phyloP scores from a whole-genome alignment of 2,888 invertebrate genomes.

The Vesta saturnalis region DNA sequence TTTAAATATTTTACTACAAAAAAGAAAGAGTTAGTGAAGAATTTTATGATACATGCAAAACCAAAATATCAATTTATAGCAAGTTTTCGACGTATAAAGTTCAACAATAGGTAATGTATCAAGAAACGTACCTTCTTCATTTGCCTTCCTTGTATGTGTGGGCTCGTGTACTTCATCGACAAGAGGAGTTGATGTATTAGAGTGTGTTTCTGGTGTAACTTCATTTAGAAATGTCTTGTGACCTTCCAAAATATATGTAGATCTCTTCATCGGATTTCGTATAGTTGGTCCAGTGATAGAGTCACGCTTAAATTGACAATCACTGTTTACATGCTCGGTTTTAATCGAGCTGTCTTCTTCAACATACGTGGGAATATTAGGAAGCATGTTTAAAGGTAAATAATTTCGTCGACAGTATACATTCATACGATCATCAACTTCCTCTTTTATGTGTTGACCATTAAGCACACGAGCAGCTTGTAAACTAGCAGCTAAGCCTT shows the following conservation, averaged over 20 bases:
- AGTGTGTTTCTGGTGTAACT: conserved; percentile 73
- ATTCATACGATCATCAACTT: conserved; percentile 45
- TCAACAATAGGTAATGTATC: background rate
- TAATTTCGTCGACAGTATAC: conserved; percentile 52
- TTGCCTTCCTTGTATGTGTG: conserved; percentile 60
- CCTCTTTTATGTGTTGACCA: conserved; percentile 58
- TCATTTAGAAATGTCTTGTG: conserved; percentile 31
- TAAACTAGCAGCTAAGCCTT: conserved; percentile 84
- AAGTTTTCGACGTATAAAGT: background rate
- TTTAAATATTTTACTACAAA: background rate
- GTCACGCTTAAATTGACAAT: conserved; percentile 62
- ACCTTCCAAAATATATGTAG: conserved; percentile 36
- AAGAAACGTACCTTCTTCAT: conserved; percentile 63
- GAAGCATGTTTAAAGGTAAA: conserved; percentile 41
- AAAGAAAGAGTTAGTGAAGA: conserved; percentile 7
- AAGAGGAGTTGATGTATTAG: conserved; percentile 72
- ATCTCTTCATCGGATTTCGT: conserved; percentile 61
- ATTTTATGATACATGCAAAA: conserved; percentile 10
- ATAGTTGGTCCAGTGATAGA: conserved; percentile 65
- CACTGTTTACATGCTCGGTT: conserved; percentile 48
- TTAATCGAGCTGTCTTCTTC: conserved; percentile 51
- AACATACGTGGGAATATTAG: conserved; percentile 45
- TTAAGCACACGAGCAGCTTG: conserved; percentile 81
- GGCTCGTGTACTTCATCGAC: conserved; percentile 67
- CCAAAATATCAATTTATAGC: conserved; percentile 9